Percentiles rank a stretch among this genome's conserved stretches.
Evolutionary conservation across 2,797 vertebrate species (phyloP).

Genomic region (Gymnocypris eckloni): DNA sequence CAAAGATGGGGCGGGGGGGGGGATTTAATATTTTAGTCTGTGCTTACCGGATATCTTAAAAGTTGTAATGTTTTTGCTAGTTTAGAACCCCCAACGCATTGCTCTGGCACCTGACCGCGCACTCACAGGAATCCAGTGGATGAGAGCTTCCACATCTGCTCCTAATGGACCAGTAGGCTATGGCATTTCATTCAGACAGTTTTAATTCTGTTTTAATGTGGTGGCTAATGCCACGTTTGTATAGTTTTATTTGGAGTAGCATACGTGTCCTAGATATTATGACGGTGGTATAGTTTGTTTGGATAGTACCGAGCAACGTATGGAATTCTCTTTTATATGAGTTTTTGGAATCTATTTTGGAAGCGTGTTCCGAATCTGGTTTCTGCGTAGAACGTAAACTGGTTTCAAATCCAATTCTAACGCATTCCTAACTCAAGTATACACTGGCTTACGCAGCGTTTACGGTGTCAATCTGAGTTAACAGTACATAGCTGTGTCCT

Average conservation of each 20-base stretch:
- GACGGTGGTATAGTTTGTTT: background rate
- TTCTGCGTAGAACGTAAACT: background rate
- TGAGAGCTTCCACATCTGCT: background rate
- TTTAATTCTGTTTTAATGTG: background rate
- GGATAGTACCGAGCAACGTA: background rate
- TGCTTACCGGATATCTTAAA: background rate
- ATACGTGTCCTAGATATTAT: background rate
- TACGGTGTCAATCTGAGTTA: background rate
- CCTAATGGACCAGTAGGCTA: background rate
- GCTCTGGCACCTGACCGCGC: conserved; percentile 4
- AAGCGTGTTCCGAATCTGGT: background rate
- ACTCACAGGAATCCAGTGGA: background rate
- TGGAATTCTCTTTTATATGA: background rate
- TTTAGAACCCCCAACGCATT: background rate
- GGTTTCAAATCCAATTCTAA: background rate
- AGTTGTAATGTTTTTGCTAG: background rate
- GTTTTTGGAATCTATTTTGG: background rate
- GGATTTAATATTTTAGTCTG: background rate
- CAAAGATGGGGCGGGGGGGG: background rate
- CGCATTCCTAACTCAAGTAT: too few species aligned
- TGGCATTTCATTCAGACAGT: background rate
- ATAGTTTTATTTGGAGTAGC: too few species aligned
- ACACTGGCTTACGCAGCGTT: background rate
- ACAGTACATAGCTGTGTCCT: background rate
- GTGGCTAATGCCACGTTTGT: too few species aligned